phyloP scores from a whole-genome alignment of 2,113 vertebrate species.

The Chiloscyllium plagiosum region DNA sequence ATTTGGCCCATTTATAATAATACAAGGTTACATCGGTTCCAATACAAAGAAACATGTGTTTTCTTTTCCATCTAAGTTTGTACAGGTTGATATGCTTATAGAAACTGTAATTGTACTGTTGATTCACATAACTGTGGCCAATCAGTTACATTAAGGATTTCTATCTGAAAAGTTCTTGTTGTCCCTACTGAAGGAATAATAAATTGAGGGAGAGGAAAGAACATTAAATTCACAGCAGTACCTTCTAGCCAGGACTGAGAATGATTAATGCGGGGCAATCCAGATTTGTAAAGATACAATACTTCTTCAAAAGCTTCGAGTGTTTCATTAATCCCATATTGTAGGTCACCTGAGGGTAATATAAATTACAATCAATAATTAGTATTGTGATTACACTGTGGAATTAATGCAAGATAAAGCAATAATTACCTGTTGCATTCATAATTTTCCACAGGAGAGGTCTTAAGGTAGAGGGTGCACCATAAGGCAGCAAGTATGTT shows the following conservation, averaged over 20 bases:
- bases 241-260: conserved; percentile 62
- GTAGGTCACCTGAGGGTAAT: conserved; percentile 66
- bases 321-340: conserved; percentile 68
- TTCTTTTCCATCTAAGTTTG: background rate
- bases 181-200: background rate
- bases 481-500: conserved; percentile 83
- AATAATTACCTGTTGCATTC: conserved; percentile 74
- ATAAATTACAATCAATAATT: conserved; percentile 39
- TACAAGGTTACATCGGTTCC: background rate
- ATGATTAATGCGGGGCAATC: conserved; percentile 68
- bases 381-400: background rate
- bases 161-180: background rate
- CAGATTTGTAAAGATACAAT: conserved; percentile 75
- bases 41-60: background rate
- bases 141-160: background rate
- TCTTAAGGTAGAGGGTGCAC: conserved; percentile 64
- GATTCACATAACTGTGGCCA: background rate
- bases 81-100: background rate
- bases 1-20: background rate
- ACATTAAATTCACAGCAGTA: conserved; percentile 44
- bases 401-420: background rate
- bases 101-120: background rate
- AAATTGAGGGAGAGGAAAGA: background rate
- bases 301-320: conserved; percentile 73
- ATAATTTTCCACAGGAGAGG: conserved; percentile 75